Percentiles rank a stretch among this genome's conserved stretches.
These are phyloP conservation scores for Sipha maydis DNA, from an alignment of 2,888 invertebrate species.

Conservation along the genomic window DNA sequence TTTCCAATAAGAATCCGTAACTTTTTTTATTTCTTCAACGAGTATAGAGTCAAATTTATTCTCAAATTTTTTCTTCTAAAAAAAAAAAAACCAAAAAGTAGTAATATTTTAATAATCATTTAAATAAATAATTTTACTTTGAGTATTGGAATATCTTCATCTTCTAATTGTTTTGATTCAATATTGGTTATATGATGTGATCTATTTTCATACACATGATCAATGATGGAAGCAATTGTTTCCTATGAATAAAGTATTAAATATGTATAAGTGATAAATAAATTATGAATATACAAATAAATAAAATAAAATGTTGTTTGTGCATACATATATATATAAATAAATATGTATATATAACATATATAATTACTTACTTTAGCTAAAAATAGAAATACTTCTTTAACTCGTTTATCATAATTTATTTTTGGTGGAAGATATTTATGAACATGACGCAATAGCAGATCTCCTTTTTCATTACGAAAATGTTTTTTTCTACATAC, in stretches of 20 bases:
- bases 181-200: background rate
- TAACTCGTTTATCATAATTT: background rate
- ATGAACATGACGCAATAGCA: background rate
- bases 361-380: constrained; percentile 31
- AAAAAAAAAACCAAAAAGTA: background rate
- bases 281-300: background rate
- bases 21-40: constrained; percentile 3
- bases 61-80: background rate
- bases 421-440: background rate
- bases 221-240: constrained; percentile 1
- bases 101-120: background rate
- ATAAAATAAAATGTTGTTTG: background rate
- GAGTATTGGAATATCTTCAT: background rate
- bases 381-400: constrained; percentile 2
- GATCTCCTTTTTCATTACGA: background rate
- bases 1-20: background rate
- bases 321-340: too few species aligned
- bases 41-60: background rate
- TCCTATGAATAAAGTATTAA: constrained; percentile 12
- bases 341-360: too few species aligned
- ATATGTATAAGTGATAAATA: background rate
- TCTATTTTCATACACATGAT: background rate
- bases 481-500: constrained; percentile 22
- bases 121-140: background rate
- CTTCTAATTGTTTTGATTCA: background rate